Conservation (phyloP, 2,113 vertebrate species). For the Oceanodroma tethys region DNA sequence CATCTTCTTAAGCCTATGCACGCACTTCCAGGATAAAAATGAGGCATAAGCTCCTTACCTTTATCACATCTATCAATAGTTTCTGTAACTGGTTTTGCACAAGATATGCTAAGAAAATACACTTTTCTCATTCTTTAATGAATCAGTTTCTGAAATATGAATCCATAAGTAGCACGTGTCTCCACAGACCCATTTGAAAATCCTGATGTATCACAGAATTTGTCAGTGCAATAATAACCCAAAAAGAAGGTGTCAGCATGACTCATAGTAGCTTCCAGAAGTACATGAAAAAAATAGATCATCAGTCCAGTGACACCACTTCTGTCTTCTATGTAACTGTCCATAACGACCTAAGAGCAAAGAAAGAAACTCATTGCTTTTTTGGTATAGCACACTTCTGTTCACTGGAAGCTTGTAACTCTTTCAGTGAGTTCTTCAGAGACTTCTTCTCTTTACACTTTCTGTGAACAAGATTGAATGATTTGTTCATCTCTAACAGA, state of each 20-base stretch:
- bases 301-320: neutral
- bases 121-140: neutral
- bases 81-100: neutral
- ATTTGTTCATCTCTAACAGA: neutral
- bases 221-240: neutral
- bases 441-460: neutral
- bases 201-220: neutral
- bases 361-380: neutral
- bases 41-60: neutral
- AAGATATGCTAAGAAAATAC: neutral
- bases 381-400: neutral
- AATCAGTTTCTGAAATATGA: neutral
- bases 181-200: neutral
- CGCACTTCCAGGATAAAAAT: neutral
- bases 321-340: neutral
- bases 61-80: neutral
- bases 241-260: neutral
- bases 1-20: neutral
- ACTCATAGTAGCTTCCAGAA: neutral
- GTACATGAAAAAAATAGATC: neutral
- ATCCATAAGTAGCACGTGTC: neutral
- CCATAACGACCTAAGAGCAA: neutral
- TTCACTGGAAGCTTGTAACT: neutral
- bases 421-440: neutral
- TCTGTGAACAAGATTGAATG: neutral